These are phyloP conservation scores for Ivindomyrus marchei DNA, from an alignment of 2,113 vertebrate genomes.

Conservation along the genomic window DNA sequence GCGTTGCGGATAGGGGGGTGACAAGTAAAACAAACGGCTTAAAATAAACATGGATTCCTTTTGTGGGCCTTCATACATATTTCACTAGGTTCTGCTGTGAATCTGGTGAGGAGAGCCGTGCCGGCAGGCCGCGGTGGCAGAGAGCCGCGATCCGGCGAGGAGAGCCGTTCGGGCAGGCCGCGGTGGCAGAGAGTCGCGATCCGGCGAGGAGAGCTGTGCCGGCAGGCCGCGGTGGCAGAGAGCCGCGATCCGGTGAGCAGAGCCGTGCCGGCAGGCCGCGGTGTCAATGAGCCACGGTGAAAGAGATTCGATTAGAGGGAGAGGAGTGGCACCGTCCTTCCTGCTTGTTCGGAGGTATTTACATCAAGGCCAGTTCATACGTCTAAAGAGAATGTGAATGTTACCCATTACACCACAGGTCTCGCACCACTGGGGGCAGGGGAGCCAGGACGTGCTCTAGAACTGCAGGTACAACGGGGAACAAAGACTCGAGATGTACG, in stretches of 20 bases:
- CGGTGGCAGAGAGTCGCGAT: not conserved
- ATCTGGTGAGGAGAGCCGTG: not conserved
- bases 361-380: not conserved
- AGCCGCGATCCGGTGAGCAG: conserved; percentile 1
- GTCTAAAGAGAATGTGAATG: not conserved
- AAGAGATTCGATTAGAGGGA: not conserved
- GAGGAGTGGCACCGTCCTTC: not conserved
- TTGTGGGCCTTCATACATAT: conserved; percentile 41
- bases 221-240: not conserved
- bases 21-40: conserved; percentile 37
- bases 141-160: not conserved
- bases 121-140: not conserved
- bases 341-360: not conserved
- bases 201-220: too few relatives aligned
- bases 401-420: not conserved
- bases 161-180: too few relatives aligned
- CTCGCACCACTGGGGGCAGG: not conserved
- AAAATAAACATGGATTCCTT: conserved; percentile 31
- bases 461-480: not conserved
- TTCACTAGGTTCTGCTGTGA: conserved; percentile 18
- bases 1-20: conserved; percentile 19
- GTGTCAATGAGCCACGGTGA: not conserved
- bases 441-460: not conserved
- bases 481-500: not conserved
- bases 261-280: too few relatives aligned